These are phyloP conservation scores for Poliocrania exsul DNA, from an alignment of 2,797 vertebrate species.

Conservation along the genomic window DNA sequence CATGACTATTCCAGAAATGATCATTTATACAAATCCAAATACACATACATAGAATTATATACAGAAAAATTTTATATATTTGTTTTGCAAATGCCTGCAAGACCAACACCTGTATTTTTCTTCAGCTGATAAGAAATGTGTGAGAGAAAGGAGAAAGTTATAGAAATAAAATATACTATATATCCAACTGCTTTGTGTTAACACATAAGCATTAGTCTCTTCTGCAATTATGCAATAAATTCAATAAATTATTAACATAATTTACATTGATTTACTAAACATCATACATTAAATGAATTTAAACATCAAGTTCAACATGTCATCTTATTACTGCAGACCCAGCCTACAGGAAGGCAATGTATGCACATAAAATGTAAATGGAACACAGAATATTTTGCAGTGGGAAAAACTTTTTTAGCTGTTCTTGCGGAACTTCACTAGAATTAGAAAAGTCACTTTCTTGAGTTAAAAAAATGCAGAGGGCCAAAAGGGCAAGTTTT, in stretches of 20 bases:
- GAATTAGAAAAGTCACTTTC: neutral
- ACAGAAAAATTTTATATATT: neutral
- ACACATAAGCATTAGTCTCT: neutral
- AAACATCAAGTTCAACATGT: neutral
- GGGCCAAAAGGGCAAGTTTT: neutral
- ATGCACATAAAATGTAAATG: neutral
- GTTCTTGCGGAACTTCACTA: neutral
- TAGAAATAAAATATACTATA: neutral
- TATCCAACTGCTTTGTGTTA: neutral
- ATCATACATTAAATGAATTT: neutral
- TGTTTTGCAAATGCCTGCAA: neutral
- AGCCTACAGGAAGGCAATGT: neutral
- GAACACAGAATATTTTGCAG: neutral
- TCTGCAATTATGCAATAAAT: neutral
- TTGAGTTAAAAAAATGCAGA: neutral
- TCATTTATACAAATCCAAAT: neutral
- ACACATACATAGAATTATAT: neutral
- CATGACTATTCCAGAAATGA: neutral
- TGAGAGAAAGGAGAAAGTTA: neutral
- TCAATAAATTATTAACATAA: neutral
- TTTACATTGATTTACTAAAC: neutral
- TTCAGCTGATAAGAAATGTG: neutral
- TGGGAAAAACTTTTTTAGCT: neutral
- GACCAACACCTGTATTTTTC: neutral
- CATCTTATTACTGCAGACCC: neutral